These are phyloP conservation scores for Spilogale gracilis DNA, from an alignment of 2,113 vertebrate species.

Conservation along the genomic window DNA sequence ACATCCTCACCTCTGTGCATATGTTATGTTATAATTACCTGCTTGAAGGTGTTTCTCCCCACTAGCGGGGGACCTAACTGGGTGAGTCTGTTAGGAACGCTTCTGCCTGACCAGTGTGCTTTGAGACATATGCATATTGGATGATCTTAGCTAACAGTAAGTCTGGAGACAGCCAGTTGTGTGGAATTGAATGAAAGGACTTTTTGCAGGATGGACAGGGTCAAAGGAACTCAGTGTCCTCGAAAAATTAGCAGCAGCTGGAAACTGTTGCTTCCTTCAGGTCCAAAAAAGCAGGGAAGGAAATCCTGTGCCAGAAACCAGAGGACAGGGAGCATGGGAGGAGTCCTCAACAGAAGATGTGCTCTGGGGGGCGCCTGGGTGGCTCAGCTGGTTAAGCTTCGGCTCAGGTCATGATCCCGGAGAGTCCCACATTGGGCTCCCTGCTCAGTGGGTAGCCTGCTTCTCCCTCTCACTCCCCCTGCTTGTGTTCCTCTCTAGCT, in stretches of 20 bases:
- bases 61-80: accelerated
- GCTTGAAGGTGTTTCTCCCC: neutral
- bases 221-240: neutral
- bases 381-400: too few species aligned
- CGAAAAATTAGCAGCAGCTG: neutral
- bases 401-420: too few species aligned
- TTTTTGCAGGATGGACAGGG: neutral
- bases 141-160: neutral
- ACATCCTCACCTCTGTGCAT: accelerated
- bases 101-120: neutral
- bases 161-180: neutral
- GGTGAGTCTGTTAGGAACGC: neutral
- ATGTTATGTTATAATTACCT: neutral
- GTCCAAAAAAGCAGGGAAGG: neutral
- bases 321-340: neutral
- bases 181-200: neutral
- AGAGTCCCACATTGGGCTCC: too few species aligned
- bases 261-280: neutral
- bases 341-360: neutral
- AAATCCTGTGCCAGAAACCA: neutral
- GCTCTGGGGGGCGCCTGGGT: too few species aligned
- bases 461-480: too few species aligned
- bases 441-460: too few species aligned
- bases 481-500: too few species aligned
- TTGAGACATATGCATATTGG: neutral